Conservation (phyloP, 1,140 invertebrate genomes). For the Zaprionus lachaisei region DNA sequence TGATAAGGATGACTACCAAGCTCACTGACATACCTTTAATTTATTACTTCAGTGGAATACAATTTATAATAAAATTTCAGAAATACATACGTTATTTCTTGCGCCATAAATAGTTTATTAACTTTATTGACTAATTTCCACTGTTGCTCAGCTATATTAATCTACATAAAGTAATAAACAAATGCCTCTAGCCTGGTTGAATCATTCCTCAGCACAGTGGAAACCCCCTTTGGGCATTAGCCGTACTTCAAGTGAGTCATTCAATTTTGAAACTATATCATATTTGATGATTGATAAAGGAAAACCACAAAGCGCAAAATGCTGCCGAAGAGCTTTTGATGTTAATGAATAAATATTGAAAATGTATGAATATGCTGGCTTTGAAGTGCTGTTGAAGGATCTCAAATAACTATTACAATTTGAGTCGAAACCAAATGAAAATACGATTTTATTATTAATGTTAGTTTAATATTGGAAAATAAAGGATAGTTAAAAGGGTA, state of each 20-base stretch:
- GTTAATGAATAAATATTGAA: not conserved
- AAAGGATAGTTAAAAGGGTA: no score
- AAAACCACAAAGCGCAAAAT: not conserved
- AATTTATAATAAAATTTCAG: not conserved
- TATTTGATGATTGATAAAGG: conserved; percentile 23
- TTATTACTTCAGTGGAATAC: not conserved
- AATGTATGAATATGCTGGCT: not conserved
- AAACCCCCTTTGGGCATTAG: not conserved
- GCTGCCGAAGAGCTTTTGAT: not conserved
- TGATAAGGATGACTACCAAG: not conserved
- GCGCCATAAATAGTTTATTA: not conserved
- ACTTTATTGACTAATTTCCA: not conserved
- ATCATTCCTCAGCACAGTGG: conserved; percentile 5
- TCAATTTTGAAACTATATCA: not conserved
- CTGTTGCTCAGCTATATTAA: not conserved
- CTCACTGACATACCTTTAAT: not conserved
- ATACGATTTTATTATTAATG: no score
- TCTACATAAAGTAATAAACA: not conserved
- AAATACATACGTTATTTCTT: no score
- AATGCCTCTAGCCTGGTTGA: conserved; percentile 11
- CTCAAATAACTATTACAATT: no score
- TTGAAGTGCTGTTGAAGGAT: no score
- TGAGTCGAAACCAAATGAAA: no score
- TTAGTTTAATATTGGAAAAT: no score
- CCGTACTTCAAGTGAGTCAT: conserved; percentile 24